Conservation (phyloP, 2,113 vertebrate genomes). For the Callionymus lyra region DNA sequence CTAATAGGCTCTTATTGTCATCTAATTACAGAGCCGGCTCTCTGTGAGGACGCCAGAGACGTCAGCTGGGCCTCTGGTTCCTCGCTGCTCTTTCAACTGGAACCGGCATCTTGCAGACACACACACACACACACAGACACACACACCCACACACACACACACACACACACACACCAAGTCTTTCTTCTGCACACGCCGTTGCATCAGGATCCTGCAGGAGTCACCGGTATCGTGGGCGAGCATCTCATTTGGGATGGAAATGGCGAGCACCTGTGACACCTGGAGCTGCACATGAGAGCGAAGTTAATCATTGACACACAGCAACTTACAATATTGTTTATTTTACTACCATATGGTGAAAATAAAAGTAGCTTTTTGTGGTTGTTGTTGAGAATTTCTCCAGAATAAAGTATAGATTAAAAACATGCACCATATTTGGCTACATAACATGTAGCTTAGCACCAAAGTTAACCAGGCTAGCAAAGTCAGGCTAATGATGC, state of each 20-base stretch:
- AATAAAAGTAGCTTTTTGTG: too few species aligned
- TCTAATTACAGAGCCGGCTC: slow-evolving; percentile 52
- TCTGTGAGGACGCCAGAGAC: slow-evolving; percentile 30
- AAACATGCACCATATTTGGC: too few species aligned
- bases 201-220: slow-evolving; percentile 22
- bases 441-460: too few species aligned
- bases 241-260: slow-evolving; percentile 32
- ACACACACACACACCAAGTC: too few species aligned
- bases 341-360: too few species aligned
- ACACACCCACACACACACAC: slow-evolving; percentile 10
- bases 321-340: too few species aligned
- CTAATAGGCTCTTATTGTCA: slow-evolving; percentile 53
- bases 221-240: slow-evolving; percentile 18
- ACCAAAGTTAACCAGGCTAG: too few species aligned
- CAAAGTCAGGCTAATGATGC: too few species aligned
- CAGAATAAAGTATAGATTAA: too few species aligned
- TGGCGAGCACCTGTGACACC: slow-evolving; percentile 54
- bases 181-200: slow-evolving; percentile 15
- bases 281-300: slow-evolving; percentile 26
- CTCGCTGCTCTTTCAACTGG: slow-evolving; percentile 42
- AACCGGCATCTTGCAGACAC: slow-evolving; percentile 55
- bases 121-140: slow-evolving; percentile 32
- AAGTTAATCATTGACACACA: too few species aligned
- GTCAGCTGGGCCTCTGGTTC: slow-evolving; percentile 36
- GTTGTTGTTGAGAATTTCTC: too few species aligned